Base-by-base conservation (phyloP, 2,888 invertebrate species). In the Listrodromus nycthemerus region DNA sequence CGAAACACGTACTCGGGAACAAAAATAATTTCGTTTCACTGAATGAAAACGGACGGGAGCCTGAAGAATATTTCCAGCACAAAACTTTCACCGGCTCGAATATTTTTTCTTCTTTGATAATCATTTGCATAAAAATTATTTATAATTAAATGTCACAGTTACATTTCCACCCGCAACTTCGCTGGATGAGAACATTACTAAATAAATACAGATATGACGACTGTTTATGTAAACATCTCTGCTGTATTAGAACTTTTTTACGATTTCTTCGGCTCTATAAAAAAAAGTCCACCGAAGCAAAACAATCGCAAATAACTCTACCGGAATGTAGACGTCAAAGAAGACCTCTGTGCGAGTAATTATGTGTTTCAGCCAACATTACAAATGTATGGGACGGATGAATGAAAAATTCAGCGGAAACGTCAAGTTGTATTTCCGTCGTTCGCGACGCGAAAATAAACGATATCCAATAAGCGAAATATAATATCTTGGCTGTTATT, bases 401-500 rank as follows among this genome's bases (percentile, higher is more conserved):
- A 52, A 13, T 24, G 55, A 10, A 7, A 55, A 24, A 24, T 21
- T 55, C 24, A 13, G 24, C 24, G 21, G 55, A 55, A 55, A 21
- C 55, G 24, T 24, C 10, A 3, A 55, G 21, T 24, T 24, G 24
- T 37, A 19, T 65, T 65, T 65, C 58, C 16, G 5, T 16, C 10
- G 24, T 1, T 24, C 4, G 55, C 55, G 55, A 24, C 61, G 24
- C 8, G 16, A 19, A 21, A 37, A 65, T 65, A 37, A 65, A 65
- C 37, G 65, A 65, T 37, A 37, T 37, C 37, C 37, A 37, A 65
- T 65, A 33, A 8, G 37, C 24, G 37, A 1, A 37, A 65, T 65
- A 65, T 37, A 37, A 65, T 37, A 65, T 37, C 19, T 65, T 37
- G 30, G n/a, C 61, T 21, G 65, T 65, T 65, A 37, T 37, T 65